Percentiles rank a stretch among this genome's conserved stretches.
Evolutionary conservation across 1,140 invertebrate species (phyloP).

Genomic region (Sogatella furcifera): DNA sequence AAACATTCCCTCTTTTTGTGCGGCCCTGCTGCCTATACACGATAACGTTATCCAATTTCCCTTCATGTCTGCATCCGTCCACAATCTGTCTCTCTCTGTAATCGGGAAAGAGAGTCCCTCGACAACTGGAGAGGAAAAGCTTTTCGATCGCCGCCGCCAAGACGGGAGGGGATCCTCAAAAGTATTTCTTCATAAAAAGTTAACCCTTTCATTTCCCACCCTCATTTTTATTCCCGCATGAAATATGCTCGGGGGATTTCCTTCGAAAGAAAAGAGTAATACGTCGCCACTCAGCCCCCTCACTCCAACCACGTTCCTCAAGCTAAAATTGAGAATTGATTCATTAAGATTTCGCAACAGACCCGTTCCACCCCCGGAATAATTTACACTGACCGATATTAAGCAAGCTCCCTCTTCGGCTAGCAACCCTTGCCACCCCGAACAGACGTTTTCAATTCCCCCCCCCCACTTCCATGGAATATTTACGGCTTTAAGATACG

Average conservation of each 20-base stretch:
- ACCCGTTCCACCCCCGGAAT: not conserved
- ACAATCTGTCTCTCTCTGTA: no score
- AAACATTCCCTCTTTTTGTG: no score
- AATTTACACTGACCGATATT: conserved; percentile 2
- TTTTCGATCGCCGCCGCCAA: no score
- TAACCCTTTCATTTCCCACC: conserved; percentile 1
- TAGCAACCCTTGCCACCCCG: not conserved
- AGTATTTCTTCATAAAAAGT: conserved; percentile 4
- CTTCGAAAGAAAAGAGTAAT: not conserved
- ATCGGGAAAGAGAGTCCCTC: no score
- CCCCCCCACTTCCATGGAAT: not conserved
- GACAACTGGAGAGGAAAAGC: no score
- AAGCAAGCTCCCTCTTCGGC: not conserved
- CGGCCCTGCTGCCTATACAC: no score
- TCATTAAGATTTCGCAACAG: conserved; percentile 3
- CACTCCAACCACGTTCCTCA: not conserved
- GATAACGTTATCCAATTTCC: no score
- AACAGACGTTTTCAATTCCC: not conserved
- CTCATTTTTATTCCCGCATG: conserved; percentile 3
- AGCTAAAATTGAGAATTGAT: conserved; percentile 1
- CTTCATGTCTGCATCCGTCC: no score
- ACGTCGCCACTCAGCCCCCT: not conserved
- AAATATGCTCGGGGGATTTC: not conserved
- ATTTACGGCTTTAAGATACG: not conserved
- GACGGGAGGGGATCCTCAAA: not conserved